Base-by-base conservation (phyloP, 2,888 invertebrate species). In the Koerneria pararmatus region DNA sequence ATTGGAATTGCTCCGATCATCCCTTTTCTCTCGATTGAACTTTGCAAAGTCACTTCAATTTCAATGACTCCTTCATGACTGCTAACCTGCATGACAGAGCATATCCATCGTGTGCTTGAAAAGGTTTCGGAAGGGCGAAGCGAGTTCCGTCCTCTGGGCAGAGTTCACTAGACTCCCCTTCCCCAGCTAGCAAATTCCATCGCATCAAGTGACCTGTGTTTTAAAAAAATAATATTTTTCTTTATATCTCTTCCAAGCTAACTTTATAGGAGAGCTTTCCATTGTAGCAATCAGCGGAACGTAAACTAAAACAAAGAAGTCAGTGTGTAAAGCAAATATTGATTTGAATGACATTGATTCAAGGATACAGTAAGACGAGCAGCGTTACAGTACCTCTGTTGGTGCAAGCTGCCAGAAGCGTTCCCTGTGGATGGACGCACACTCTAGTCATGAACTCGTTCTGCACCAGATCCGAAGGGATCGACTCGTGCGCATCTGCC, bases 371-470 rank as follows among this genome's bases (percentile, higher is more conserved):
- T 62, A 62, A 53, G n/a, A n/a, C n/a, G n/a, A n/a, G n/a, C n/a
- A n/a, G n/a, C n/a, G n/a, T n/a, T n/a, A n/a, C n/a, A 27, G 32
- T 35, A 53, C 62, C 62, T 34, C 37, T 24, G 29, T 31, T 29
- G 37, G 74, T 73, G 2, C 74, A 69, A 41, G 73, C 76, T 5
- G 69, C 48, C 57, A 76, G 53, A 19, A 65, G 48, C 29, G 66
- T 66, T 19, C 73, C 74, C 0, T 65, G 51, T 2, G 76, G 76
- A 69, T 73, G 69, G 1, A 76, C 66, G 3, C 72, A 58, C 19
- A 76, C 51, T 53, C 66, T 71, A 5, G 71, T 69, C 8, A 76
- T 68, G 35, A 68, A 69, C 41, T 76, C 73, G 22, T 60, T 4
- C 3, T n/a, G 11, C 41, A 19, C 15, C 19, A 31, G 19, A 11